Evolutionary conservation across 2,113 vertebrate genomes (phyloP).

Genomic region (Pseudorectes ferrugineus): DNA sequence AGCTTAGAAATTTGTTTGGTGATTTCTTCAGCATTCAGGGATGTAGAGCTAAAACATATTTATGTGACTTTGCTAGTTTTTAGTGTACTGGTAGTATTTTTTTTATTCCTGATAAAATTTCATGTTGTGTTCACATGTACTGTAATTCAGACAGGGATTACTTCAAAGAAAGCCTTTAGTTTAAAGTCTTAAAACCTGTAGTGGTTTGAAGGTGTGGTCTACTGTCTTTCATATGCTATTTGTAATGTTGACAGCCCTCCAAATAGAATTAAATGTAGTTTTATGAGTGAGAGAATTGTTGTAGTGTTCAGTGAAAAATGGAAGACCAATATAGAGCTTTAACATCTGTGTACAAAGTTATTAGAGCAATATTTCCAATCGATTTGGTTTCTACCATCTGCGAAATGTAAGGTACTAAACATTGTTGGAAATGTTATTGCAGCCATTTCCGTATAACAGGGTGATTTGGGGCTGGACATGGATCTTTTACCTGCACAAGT

Average conservation of each 20-base stretch:
- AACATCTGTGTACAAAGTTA: background rate
- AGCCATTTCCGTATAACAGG: background rate
- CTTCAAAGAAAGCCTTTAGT: background rate
- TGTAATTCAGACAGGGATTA: background rate
- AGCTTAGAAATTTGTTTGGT: background rate
- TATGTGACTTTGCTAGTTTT: background rate
- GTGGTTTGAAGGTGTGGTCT: background rate
- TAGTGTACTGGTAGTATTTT: background rate
- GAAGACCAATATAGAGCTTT: background rate
- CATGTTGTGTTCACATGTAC: fast-evolving
- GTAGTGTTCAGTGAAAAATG: background rate
- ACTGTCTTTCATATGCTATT: background rate
- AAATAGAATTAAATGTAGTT: background rate
- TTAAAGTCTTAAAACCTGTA: background rate
- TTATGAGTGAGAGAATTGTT: background rate
- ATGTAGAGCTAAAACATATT: background rate
- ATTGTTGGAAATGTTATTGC: background rate
- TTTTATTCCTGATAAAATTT: background rate
- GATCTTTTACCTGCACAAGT: background rate
- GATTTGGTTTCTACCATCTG: background rate
- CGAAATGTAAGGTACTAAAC: background rate
- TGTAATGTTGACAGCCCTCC: background rate
- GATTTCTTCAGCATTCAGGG: background rate
- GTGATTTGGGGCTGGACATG: background rate
- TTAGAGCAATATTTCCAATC: background rate